These are phyloP conservation scores for Aplochiton taeniatus DNA, from an alignment of 2,797 vertebrate species.

Conservation along the genomic window DNA sequence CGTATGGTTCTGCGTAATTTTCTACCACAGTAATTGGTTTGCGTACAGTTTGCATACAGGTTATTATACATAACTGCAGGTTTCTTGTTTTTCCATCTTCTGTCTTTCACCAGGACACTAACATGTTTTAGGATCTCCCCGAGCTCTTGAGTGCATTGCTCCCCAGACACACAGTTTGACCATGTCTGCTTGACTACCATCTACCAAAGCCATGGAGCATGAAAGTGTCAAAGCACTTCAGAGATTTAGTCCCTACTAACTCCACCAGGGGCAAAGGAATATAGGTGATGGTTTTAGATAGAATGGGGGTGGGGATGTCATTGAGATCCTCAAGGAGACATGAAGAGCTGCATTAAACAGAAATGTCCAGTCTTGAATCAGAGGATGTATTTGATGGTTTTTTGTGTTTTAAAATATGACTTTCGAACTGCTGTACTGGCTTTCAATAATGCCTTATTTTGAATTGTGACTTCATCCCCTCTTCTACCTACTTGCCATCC, in stretches of 20 bases:
- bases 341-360: background rate
- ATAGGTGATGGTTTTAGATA: conserved; percentile 2
- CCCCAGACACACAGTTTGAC: conserved; percentile 26
- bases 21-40: no score
- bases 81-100: no score
- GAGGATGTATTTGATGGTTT: background rate
- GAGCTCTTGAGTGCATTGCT: conserved; percentile 29
- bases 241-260: background rate
- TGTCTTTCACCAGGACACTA: background rate
- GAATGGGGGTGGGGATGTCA: background rate
- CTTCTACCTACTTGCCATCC: conserved; percentile 6
- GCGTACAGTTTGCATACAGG: no score
- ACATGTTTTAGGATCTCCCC: conserved; percentile 30
- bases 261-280: background rate
- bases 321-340: background rate
- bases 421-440: no score
- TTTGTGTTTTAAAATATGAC: background rate
- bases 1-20: no score
- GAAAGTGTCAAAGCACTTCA: background rate
- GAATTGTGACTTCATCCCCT: conserved; percentile 3
- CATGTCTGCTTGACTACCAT: conserved; percentile 3
- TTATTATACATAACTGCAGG: no score
- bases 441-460: no score
- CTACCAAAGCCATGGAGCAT: conserved; percentile 10
- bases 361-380: background rate